Percentiles rank a stretch among this genome's conserved stretches.
phyloP scores from a whole-genome alignment of 2,797 vertebrate genomes.

The Tinamus major region DNA sequence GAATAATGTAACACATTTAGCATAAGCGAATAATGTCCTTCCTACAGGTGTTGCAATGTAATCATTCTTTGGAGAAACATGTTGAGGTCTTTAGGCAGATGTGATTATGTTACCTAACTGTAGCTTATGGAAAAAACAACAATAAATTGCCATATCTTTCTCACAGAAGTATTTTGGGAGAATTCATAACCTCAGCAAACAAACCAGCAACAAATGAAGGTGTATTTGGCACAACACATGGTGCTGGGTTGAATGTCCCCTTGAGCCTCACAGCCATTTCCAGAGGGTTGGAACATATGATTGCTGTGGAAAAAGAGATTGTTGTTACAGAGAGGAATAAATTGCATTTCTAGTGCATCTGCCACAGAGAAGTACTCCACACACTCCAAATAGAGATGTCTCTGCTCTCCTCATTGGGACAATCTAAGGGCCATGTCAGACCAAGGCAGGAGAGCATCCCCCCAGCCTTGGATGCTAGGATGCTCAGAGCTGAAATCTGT shows the following conservation, averaged over 20 bases:
- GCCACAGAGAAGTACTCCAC: neutral
- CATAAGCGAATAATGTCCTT: neutral
- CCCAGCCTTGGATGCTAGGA: accelerated
- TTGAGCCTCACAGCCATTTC: neutral
- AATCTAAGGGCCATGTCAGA: neutral
- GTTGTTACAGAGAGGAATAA: neutral
- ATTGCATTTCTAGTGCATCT: neutral
- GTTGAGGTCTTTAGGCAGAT: neutral
- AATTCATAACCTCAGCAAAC: accelerated
- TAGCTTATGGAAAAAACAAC: neutral
- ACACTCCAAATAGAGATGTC: neutral
- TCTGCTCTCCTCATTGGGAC: neutral
- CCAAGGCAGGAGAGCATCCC: neutral
- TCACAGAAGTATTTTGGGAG: neutral
- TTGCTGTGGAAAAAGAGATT: neutral
- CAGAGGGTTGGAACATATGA: neutral
- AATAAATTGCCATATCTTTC: neutral
- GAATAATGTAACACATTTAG: neutral
- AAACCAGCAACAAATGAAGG: neutral
- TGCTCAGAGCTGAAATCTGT: neutral
- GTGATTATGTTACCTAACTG: neutral
- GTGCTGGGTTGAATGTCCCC: neutral
- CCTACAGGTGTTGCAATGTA: neutral
- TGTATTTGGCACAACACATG: neutral
- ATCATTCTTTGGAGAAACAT: neutral